Percentiles rank a stretch among this genome's conserved stretches.
Evolutionary conservation across 1,140 invertebrate species (phyloP).

Genomic region (Hormaphis cornu): DNA sequence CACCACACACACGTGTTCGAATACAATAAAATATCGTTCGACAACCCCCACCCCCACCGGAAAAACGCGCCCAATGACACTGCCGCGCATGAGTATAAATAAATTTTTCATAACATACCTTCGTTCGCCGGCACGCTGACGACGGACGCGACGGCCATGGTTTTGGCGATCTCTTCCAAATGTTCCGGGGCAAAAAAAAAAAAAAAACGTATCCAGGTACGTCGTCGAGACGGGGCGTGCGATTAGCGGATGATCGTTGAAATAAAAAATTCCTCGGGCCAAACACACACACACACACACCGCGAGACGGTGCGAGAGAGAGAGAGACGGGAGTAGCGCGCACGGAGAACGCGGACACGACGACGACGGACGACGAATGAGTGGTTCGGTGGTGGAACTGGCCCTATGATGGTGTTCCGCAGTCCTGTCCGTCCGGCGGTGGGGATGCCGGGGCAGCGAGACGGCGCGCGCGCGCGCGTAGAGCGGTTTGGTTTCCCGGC

Average conservation of each 20-base stretch:
- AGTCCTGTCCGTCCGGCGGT: neutral
- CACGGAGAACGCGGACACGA: neutral
- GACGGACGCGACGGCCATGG: neutral
- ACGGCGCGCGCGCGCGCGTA: too few relatives aligned
- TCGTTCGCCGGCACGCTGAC: constrained; percentile 20
- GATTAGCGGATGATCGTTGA: too few relatives aligned
- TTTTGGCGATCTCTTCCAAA: neutral
- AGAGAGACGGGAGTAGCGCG: too few relatives aligned
- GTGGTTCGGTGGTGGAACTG: too few relatives aligned
- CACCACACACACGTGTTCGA: neutral
- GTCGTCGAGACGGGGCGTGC: too few relatives aligned
- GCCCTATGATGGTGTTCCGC: too few relatives aligned
- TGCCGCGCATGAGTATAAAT: neutral
- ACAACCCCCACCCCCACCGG: neutral
- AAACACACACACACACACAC: too few relatives aligned
- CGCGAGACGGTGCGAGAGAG: too few relatives aligned
- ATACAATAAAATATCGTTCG: neutral
- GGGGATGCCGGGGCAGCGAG: neutral
- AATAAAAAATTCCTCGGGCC: too few relatives aligned
- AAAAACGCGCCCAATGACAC: neutral
- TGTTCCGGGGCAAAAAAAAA: neutral
- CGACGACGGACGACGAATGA: neutral
- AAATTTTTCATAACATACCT: neutral
- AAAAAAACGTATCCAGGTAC: neutral
- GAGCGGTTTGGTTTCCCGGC: neutral